These are phyloP conservation scores for Pemphigus obesinymphae DNA, from an alignment of 1,140 invertebrate species.

Conservation along the genomic window DNA sequence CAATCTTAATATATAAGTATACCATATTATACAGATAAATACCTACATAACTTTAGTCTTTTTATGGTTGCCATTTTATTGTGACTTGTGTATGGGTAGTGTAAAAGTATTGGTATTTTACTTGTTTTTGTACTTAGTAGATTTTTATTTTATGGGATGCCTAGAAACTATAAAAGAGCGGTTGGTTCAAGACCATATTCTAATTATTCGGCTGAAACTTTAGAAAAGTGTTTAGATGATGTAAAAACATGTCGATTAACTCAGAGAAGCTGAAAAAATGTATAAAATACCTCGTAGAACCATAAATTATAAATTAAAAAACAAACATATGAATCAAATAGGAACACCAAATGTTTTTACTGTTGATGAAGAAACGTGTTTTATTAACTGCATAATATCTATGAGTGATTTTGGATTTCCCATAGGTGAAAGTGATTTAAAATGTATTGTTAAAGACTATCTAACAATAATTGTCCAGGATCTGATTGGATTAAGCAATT, in stretches of 20 bases:
- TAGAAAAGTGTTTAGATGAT: background rate
- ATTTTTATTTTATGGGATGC: background rate
- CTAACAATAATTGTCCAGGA: conserved; percentile 32
- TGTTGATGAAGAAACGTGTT: background rate
- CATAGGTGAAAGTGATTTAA: background rate
- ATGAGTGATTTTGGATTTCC: background rate
- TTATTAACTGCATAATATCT: background rate
- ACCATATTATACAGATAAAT: too few relatives aligned
- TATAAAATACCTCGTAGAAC: background rate
- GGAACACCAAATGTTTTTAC: background rate
- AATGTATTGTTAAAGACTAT: background rate
- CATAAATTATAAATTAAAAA: background rate
- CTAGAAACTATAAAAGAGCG: background rate
- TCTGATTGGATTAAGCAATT: conserved; percentile 25
- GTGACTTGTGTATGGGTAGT: too few relatives aligned
- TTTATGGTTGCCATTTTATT: too few relatives aligned
- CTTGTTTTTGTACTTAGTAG: background rate
- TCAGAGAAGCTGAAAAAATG: background rate
- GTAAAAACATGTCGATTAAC: background rate
- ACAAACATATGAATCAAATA: background rate
- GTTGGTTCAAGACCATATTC: background rate
- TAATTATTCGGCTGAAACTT: background rate
- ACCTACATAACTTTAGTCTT: too few relatives aligned
- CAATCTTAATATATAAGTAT: too few relatives aligned
- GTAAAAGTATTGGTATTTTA: background rate